Conservation (phyloP, 2,797 vertebrate species). For the Knipowitschia caucasica region DNA sequence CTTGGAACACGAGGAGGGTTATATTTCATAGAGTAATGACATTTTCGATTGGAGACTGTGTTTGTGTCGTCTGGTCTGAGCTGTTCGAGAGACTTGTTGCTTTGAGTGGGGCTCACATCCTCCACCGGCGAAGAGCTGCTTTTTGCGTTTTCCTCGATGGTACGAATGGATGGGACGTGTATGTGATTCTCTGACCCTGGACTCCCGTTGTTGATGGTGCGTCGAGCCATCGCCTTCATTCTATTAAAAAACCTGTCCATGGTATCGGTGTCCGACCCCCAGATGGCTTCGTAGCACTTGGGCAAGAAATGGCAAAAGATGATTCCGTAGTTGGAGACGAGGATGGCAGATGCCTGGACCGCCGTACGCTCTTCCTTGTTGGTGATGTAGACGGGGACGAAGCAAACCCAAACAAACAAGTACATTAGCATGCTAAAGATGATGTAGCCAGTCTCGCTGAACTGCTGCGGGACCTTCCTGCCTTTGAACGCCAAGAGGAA, state of each 20-base stretch:
- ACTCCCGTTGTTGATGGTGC: background rate
- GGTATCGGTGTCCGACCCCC: constrained; percentile 10
- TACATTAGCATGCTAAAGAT: constrained; percentile 75
- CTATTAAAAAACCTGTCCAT: constrained; percentile 21
- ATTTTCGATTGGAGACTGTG: background rate
- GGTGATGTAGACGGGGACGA: constrained; percentile 65
- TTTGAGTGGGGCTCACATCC: background rate
- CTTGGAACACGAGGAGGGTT: too few species aligned
- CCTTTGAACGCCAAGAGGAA: constrained; percentile 68
- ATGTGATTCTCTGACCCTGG: background rate
- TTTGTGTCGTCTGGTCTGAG: background rate
- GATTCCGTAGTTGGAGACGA: constrained; percentile 70
- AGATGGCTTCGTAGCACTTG: constrained; percentile 52
- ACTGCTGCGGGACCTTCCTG: constrained; percentile 60
- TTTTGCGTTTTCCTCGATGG: background rate
- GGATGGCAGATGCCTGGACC: constrained; percentile 66
- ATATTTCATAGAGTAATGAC: background rate
- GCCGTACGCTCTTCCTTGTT: constrained; percentile 29
- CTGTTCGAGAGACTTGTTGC: background rate
- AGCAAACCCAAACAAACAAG: constrained; percentile 72
- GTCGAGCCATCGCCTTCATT: background rate
- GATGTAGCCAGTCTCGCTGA: constrained; percentile 61
- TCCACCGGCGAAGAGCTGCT: background rate
- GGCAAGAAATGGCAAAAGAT: constrained; percentile 70
- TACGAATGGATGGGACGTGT: background rate